Conservation (phyloP, 2,797 vertebrate genomes). For the Sylvilagus floridanus region DNA sequence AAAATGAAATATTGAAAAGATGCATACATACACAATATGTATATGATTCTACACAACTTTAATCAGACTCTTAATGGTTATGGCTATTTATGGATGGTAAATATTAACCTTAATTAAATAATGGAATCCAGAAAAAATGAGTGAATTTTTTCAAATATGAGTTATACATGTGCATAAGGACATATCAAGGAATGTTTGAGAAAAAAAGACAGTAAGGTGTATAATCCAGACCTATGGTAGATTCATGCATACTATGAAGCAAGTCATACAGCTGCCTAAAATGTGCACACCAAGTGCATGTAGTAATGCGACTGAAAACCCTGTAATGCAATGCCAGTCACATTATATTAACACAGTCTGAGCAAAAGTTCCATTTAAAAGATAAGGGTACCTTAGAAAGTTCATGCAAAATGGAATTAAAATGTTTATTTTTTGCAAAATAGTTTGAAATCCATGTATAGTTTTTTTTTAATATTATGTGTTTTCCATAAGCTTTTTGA, state of each 20-base stretch:
- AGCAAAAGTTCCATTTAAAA: neutral
- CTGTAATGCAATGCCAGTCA: neutral
- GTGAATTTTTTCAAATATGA: neutral
- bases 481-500: no score
- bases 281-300: neutral
- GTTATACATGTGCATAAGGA: neutral
- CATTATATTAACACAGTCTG: neutral
- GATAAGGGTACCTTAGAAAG: neutral
- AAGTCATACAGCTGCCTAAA: neutral
- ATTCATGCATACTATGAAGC: neutral
- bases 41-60: constrained; percentile 3
- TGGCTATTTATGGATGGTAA: neutral
- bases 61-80: neutral
- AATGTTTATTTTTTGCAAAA: no score
- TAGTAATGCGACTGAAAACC: neutral
- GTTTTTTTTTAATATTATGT: no score
- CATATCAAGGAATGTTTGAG: neutral
- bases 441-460: no score
- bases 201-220: neutral
- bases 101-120: neutral
- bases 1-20: constrained; percentile 5
- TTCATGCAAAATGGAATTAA: no score
- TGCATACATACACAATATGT: neutral
- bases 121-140: neutral
- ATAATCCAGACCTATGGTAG: neutral